A percentile compares a stretch with the other conserved stretches of the same genome.
Conservation (phyloP, 2,797 vertebrate genomes). For the Labroides dimidiatus region DNA sequence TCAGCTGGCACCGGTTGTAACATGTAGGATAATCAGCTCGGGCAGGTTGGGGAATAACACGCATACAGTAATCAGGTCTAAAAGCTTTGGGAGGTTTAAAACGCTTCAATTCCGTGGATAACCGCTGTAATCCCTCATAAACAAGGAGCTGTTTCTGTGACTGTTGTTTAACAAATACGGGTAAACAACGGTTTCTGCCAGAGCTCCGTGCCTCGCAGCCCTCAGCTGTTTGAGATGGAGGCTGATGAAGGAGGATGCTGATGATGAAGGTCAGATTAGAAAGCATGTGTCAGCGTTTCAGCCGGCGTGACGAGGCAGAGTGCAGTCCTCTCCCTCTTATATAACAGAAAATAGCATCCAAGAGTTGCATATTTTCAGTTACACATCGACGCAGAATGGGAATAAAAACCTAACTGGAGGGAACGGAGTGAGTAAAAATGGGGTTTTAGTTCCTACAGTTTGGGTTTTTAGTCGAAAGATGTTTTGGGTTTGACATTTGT, state of each 20-base stretch:
- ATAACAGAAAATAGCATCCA: too few relatives aligned
- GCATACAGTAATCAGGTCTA: constrained; percentile 73
- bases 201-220: constrained; percentile 16
- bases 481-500: too few relatives aligned
- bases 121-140: constrained; percentile 75
- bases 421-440: too few relatives aligned
- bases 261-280: constrained; percentile 22
- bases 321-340: not conserved
- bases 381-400: too few relatives aligned
- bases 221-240: constrained; percentile 18
- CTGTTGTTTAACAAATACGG: constrained; percentile 67
- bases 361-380: too few relatives aligned
- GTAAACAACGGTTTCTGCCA: constrained; percentile 55
- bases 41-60: constrained; percentile 70
- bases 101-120: constrained; percentile 61
- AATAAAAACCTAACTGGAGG: too few relatives aligned
- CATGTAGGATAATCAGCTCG: constrained; percentile 74
- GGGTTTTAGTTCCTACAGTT: too few relatives aligned
- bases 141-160: constrained; percentile 66
- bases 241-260: constrained; percentile 11
- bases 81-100: constrained; percentile 72
- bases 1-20: constrained; percentile 70
- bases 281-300: constrained; percentile 26
- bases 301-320: constrained; percentile 1
- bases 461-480: too few relatives aligned